phyloP scores from a whole-genome alignment of 2,113 vertebrate genomes.

The Fulmarus glacialis region DNA sequence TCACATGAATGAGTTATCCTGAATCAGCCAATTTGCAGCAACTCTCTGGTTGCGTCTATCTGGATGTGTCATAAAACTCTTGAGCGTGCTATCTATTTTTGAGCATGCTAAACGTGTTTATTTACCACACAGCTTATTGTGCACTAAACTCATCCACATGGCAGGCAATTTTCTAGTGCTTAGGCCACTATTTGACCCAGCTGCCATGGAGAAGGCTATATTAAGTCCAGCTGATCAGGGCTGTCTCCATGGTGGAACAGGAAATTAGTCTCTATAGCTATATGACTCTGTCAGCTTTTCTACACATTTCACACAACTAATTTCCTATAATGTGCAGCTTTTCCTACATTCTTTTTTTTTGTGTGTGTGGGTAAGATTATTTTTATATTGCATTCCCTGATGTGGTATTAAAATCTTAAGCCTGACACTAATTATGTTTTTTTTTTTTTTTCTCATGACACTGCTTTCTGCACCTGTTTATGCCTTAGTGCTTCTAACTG shows the following conservation, averaged over 20 bases:
- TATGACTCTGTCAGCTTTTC: constrained; percentile 51
- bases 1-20: background rate
- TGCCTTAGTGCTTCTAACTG: background rate
- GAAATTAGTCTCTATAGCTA: constrained; percentile 45
- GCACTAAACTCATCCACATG: constrained; percentile 46
- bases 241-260: constrained; percentile 26
- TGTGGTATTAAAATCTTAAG: background rate
- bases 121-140: constrained; percentile 52
- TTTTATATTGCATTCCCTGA: background rate
- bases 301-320: background rate
- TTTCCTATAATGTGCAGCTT: constrained; percentile 25
- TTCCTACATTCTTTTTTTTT: background rate
- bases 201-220: constrained; percentile 44
- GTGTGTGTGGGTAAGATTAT: background rate
- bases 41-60: background rate
- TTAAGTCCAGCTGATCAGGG: constrained; percentile 64
- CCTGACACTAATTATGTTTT: background rate
- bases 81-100: background rate
- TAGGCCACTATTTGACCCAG: constrained; percentile 58
- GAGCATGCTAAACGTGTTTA: constrained; percentile 34
- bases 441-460: background rate
- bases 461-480: constrained; percentile 15
- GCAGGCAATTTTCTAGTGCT: constrained; percentile 60
- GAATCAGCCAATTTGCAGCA: background rate
- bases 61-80: constrained; percentile 25